phyloP scores from a whole-genome alignment of 2,113 vertebrate species.

The Muntiacus reevesi region DNA sequence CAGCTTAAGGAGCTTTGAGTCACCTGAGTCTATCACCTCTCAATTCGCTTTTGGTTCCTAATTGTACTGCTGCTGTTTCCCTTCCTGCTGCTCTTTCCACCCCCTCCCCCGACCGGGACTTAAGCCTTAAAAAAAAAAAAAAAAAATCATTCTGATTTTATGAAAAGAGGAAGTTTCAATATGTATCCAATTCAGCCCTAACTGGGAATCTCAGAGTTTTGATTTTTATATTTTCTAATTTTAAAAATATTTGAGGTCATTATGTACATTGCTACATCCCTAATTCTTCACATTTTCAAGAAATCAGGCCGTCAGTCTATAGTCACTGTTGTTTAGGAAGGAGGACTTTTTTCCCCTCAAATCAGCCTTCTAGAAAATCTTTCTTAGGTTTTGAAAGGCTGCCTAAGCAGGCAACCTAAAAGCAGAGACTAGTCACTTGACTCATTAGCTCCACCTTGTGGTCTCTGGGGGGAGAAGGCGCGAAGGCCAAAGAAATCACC shows the following conservation, averaged over 20 bases:
- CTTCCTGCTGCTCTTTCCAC: background rate
- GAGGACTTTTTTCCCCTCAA: background rate
- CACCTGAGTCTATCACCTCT: background rate
- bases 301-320: background rate
- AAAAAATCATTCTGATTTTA: background rate
- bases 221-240: background rate
- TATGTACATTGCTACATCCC: background rate
- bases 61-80: background rate
- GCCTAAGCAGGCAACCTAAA: background rate
- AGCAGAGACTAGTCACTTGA: background rate
- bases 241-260: background rate
- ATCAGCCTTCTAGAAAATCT: background rate
- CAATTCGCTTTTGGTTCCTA: background rate
- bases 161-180: background rate
- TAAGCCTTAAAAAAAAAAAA: background rate
- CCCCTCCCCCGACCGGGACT: too few species aligned
- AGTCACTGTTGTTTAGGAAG: background rate
- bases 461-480: background rate
- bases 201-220: background rate
- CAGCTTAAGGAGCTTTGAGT: background rate
- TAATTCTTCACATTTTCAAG: constrained; percentile 3
- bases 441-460: background rate
- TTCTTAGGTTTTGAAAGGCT: background rate
- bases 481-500: background rate
- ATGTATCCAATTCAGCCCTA: background rate